phyloP scores from a whole-genome alignment of 2,113 vertebrate genomes.

The Eclectus roratus region DNA sequence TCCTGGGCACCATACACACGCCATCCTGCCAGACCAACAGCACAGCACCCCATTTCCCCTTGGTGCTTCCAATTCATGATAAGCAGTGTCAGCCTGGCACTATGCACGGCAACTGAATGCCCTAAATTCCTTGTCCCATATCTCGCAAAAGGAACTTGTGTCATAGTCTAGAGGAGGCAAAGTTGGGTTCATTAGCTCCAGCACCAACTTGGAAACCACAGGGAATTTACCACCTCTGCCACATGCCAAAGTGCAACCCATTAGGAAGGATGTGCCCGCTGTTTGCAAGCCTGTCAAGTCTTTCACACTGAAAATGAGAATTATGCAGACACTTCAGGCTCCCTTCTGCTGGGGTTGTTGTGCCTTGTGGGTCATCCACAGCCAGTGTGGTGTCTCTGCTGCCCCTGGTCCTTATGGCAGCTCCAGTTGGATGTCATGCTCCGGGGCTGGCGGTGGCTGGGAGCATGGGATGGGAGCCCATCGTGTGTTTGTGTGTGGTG shows the following conservation, averaged over 20 bases:
- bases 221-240: neutral
- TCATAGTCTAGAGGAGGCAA: neutral
- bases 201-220: neutral
- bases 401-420: neutral
- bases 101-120: neutral
- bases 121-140: rapidly evolving
- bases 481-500: rapidly evolving
- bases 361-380: neutral
- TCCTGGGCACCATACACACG: rapidly evolving
- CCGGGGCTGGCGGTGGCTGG: rapidly evolving
- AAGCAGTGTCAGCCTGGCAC: neutral
- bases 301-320: neutral
- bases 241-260: neutral
- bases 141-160: neutral
- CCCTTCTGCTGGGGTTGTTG: neutral
- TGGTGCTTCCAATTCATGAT: neutral
- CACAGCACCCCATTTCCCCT: neutral
- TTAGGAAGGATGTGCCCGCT: rapidly evolving
- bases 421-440: neutral
- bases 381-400: neutral
- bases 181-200: neutral
- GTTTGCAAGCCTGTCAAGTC: neutral
- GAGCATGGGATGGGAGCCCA: neutral
- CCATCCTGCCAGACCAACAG: neutral
- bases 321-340: neutral